A percentile compares a stretch with the other conserved stretches of the same genome.
Evolutionary conservation across 2,797 vertebrate species (phyloP).

Genomic region (Pipistrellus pipistrellus): DNA sequence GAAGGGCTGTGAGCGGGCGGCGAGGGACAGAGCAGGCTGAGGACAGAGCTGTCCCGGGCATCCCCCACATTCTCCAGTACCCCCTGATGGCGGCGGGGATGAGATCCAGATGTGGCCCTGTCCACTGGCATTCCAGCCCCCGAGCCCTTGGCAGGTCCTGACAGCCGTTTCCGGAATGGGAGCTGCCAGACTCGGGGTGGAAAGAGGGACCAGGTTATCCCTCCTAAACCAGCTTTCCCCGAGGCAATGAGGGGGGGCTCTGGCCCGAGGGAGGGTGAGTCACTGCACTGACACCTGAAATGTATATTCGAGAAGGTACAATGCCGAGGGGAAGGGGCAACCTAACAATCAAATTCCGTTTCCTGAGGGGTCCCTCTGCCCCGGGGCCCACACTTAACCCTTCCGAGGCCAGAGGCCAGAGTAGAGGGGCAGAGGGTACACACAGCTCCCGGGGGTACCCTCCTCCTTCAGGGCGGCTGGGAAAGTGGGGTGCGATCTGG

Average conservation of each 20-base stretch:
- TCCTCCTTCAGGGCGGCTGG: neutral
- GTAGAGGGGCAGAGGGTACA: neutral
- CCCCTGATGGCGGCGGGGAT: slow-evolving; percentile 38
- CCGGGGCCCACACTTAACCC: slow-evolving; percentile 32
- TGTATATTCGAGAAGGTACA: slow-evolving; percentile 1
- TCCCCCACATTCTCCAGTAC: neutral
- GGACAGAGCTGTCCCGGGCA: neutral
- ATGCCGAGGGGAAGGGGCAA: neutral
- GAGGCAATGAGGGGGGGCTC: neutral
- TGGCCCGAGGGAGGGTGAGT: slow-evolving; percentile 59
- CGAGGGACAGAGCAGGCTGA: neutral
- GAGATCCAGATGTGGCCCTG: slow-evolving; percentile 80
- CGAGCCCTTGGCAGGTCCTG: slow-evolving; percentile 71
- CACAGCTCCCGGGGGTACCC: neutral
- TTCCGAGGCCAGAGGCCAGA: slow-evolving; percentile 58
- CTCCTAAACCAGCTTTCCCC: slow-evolving; percentile 24
- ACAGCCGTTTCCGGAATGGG: slow-evolving; percentile 77
- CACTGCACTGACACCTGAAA: slow-evolving; percentile 75
- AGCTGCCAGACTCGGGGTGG: slow-evolving; percentile 30
- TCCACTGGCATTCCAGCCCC: slow-evolving; percentile 73
- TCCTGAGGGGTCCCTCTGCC: slow-evolving; percentile 58
- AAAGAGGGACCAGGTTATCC: slow-evolving; percentile 50
- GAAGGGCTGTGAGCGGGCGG: neutral
- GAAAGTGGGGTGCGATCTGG: neutral
- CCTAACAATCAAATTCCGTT: slow-evolving; percentile 69